Evolutionary conservation across 1,140 invertebrate genomes (phyloP), one percentile per base, ranked within the genome.

Genomic region (Drosophila pruinosa): DNA sequence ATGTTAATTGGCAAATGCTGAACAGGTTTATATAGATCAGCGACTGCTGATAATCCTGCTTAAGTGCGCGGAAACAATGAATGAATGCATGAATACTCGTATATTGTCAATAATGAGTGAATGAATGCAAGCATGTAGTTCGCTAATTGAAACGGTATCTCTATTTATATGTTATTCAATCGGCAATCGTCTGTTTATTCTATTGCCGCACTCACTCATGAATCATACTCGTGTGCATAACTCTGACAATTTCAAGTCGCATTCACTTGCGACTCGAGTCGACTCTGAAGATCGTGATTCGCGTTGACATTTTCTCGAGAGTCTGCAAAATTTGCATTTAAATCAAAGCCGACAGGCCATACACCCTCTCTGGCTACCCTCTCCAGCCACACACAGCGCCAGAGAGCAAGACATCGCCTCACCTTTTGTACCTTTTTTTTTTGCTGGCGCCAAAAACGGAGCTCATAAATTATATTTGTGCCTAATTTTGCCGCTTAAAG

Each of bases 401-500:
- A 61, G 19, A n/a, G n/a, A n/a, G 22, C n/a, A 2, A 57, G 38
- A 70, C 12, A 39, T 45, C 61, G 65, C 53, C 34, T 43, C 34
- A 68, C 59, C 63, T 74, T 78, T 61, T 62, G 24, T 15, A 54
- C 48, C 17, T 63, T 28, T 31, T 14, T 4, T 24, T 39, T 21
- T 26, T 21, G 43, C 14, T 75, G 69, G 64, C 71, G 53, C 75
- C 72, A 45, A 70, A 53, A 59, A 61, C 57, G 59, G 19, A 54
- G 65, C 57, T 71, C 77, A 85, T 85, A 85, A 85, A 86, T 85
- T 88, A 74, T 67, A 77, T 79, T 81, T 78, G 21, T 68, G 58
- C 48, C 81, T 85, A 81, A 86, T 86, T 85, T 75, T 48, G 61
- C 70, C 72, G 76, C 64, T 47, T 45, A 6, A 34, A 31, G 22